Percentiles rank a stretch among this genome's conserved stretches.
phyloP scores from a whole-genome alignment of 2,888 invertebrate genomes.

The Amblyjoppa fuscipennis region DNA sequence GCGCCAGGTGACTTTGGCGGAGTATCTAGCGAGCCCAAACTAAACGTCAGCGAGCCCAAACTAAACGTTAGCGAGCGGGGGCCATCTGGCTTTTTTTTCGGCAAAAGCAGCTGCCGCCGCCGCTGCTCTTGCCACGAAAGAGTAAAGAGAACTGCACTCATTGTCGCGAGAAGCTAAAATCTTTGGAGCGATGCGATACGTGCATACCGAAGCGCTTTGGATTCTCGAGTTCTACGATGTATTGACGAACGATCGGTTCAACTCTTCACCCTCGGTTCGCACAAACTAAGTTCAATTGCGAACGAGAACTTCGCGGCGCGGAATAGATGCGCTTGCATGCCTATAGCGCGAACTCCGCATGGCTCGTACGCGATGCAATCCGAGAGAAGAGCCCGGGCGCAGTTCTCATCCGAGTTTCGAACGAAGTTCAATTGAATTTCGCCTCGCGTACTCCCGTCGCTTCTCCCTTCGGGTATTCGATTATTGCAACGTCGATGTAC shows the following conservation, averaged over 20 bases:
- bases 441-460: constrained; percentile 4
- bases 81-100: constrained; percentile 52
- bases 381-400: constrained; percentile 7
- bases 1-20: constrained; percentile 60
- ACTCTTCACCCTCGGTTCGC: constrained; percentile 16
- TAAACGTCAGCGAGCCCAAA: constrained; percentile 2
- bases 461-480: constrained; percentile 24
- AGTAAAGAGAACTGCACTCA: constrained; percentile 9
- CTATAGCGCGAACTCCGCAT: background rate
- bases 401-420: constrained; percentile 36
- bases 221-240: background rate
- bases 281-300: constrained; percentile 62
- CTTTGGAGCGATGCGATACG: background rate
- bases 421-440: constrained; percentile 59
- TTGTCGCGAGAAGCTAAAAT: constrained; percentile 8
- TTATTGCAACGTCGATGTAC: constrained; percentile 10
- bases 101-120: background rate
- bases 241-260: constrained; percentile 10
- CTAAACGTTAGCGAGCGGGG: constrained; percentile 13
- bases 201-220: background rate
- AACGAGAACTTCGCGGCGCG: constrained; percentile 43
- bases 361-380: background rate
- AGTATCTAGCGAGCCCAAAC: background rate
- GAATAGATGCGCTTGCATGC: background rate
- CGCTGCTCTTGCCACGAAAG: constrained; percentile 11